Evolutionary conservation across 1,140 invertebrate species (phyloP), one percentile per base, ranked within the genome.

Genomic region (Conopomorpha cramerella): DNA sequence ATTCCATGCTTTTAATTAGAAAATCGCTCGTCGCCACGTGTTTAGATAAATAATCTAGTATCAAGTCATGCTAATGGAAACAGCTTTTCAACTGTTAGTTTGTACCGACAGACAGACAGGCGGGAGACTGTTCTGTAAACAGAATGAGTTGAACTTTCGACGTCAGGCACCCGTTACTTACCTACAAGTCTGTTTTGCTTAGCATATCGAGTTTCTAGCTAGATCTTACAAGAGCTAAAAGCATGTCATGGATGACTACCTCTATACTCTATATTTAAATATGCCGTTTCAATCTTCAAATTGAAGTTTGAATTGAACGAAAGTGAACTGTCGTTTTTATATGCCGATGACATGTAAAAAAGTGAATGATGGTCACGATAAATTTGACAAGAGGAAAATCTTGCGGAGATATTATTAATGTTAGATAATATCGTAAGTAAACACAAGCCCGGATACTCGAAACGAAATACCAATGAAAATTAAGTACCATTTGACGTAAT

Each of bases 371-470:
- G 19, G 4, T 23, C 19, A 23, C 10, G 4, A 23, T 10, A 23
- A 6, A 23, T 23, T 23, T 23, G 4, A 50, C 53, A 55, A 53
- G 61, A 46, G 54, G 50, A 39, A 64, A 51, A 51, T 49, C 41
- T 41, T 46, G 41, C 49, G 43, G 36, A 34, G 42, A n/a, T n/a
- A n/a, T n/a, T n/a, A n/a, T n/a, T n/a, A n/a, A n/a, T n/a, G n/a
- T n/a, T n/a, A n/a, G n/a, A n/a, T n/a, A n/a, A n/a, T n/a, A n/a
- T n/a, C n/a, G n/a, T n/a, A n/a, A n/a, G n/a, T n/a, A n/a, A n/a
- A n/a, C n/a, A n/a, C n/a, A n/a, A n/a, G n/a, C n/a, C n/a, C n/a
- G n/a, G n/a, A n/a, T n/a, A n/a, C n/a, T n/a, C n/a, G n/a, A n/a
- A n/a, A n/a, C n/a, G n/a, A n/a, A n/a, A n/a, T n/a, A n/a, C n/a